Percentiles rank a stretch among this genome's conserved stretches.
These are phyloP conservation scores for Smithornis capensis DNA, from an alignment of 2,113 vertebrate genomes.

Conservation along the genomic window DNA sequence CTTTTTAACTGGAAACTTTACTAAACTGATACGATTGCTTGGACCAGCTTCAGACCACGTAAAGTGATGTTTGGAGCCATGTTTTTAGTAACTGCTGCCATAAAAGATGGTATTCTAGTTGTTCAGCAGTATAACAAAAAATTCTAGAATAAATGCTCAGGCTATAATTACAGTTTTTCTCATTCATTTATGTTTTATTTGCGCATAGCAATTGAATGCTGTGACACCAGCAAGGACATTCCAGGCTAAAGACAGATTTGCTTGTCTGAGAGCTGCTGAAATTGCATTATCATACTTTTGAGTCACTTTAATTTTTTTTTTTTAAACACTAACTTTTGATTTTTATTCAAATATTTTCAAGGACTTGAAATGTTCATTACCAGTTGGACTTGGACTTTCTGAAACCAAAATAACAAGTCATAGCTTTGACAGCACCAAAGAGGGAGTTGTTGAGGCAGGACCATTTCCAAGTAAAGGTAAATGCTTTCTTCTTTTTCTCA, in stretches of 20 bases:
- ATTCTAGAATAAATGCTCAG: background rate
- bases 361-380: conserved; percentile 80
- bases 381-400: conserved; percentile 80
- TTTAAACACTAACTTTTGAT: conserved; percentile 44
- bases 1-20: background rate
- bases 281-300: background rate
- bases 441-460: conserved; percentile 84
- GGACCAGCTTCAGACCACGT: background rate
- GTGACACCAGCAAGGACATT: background rate
- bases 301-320: background rate
- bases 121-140: background rate
- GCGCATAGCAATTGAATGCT: background rate
- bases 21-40: background rate
- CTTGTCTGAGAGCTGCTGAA: background rate
- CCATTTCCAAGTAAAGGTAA: conserved; percentile 80
- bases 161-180: background rate
- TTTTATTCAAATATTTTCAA: conserved; percentile 68
- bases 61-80: background rate
- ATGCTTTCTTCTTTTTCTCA: background rate
- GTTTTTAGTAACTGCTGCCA: background rate
- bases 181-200: background rate
- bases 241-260: background rate
- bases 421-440: conserved; percentile 81
- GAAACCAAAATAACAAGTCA: conserved; percentile 82
- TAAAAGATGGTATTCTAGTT: background rate